Base-by-base conservation (phyloP, 2,797 vertebrate genomes). In the Rhinichthys osculus region DNA sequence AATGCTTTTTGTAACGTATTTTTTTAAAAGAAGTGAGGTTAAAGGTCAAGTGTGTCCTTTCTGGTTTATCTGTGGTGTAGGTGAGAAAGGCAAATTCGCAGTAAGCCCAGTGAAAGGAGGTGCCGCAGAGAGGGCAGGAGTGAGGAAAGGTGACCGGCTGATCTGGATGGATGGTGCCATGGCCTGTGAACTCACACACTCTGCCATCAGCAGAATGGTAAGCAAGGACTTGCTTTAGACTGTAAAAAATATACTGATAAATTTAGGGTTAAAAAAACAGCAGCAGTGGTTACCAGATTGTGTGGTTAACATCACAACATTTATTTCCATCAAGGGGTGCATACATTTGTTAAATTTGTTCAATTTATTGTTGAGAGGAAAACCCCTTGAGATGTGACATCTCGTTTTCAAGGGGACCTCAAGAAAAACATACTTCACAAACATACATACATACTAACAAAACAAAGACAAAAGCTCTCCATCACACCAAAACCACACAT, bases 161-260 rank as follows among this genome's bases (percentile, higher is more conserved):
- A 88, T 99, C 79, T 98, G 98, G 95, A 94, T 99, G 77, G 97
- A 99, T 0, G 97, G 98, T 0, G 88, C 92, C 87, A 92, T 90
- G 0, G 95, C 93, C 69, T 96, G 94, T 77, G 93, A 88, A 30
- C 93, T 96, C 83, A 95, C 96, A 0, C 70, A 92, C 2, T 82
- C 90, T 0, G 92, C 94, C 71, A 95, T 99, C 47, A 91, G 62
- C 91, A 97, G 84, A 92, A 96, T 94, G 92, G 98, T 99, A 92
- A 0, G 85, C 35, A 38, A 72, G 19, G 9, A 10, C 9, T 59
- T 42, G 4, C 47, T 38, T 57, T 67, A 35, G 54, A 62, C 8
- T n/a, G 9, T 21, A 57, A 54, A 78, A 64, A n/a, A 59, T 19
- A 27, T 73, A 4, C n/a, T 30, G 50, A n/a, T 77, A 23, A 23